Conservation (phyloP, 2,888 invertebrate genomes). For the Microchrysa polita region DNA sequence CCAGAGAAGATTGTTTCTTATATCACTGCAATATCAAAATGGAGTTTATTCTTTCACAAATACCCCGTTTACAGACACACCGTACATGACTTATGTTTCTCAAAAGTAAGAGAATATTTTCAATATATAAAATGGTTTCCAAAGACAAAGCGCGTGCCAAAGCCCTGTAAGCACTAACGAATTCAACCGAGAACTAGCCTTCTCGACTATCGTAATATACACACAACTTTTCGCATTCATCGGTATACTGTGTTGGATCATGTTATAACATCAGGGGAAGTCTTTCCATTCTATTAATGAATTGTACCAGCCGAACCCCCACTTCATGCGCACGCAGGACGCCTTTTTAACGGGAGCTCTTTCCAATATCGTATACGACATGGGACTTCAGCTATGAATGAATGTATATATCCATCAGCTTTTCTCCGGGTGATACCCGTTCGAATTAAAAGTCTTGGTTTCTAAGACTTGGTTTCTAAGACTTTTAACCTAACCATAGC, state of each 20-base stretch:
- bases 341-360: not conserved
- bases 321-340: constrained; percentile 18
- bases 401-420: not conserved
- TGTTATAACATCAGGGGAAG: constrained; percentile 8
- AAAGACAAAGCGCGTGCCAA: not conserved
- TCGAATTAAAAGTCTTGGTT: no score
- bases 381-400: no score
- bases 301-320: not conserved
- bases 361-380: constrained; percentile 38
- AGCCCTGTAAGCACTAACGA: constrained; percentile 32
- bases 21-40: not conserved
- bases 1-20: not conserved
- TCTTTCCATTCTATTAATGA: constrained; percentile 4
- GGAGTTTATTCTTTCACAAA: not conserved
- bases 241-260: not conserved
- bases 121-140: not conserved
- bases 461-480: no score
- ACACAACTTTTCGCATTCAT: constrained; percentile 23
- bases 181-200: constrained; percentile 46
- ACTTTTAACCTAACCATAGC: no score
- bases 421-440: not conserved
- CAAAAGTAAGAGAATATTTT: not conserved
- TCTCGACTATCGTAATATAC: constrained; percentile 48
- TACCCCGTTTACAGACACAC: not conserved
- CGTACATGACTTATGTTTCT: not conserved